A percentile compares a stretch with the other conserved stretches of the same genome.
phyloP scores from a whole-genome alignment of 1,140 invertebrate species.

The Scaptodrosophila lebanonensis region DNA sequence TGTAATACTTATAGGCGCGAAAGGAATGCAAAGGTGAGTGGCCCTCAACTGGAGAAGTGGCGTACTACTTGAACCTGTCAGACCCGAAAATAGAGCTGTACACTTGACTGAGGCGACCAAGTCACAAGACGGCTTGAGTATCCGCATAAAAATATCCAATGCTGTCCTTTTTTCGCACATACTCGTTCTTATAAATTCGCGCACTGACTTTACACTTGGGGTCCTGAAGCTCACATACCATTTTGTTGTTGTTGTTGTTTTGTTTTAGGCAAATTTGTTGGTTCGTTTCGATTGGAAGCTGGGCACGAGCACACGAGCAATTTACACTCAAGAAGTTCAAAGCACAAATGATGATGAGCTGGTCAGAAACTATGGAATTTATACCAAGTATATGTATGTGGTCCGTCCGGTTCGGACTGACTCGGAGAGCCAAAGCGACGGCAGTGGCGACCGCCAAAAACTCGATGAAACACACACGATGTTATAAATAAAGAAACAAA shows the following conservation, averaged over 20 bases:
- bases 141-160: slow-evolving; percentile 1
- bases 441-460: slow-evolving; percentile 62
- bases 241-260: slow-evolving; percentile 30
- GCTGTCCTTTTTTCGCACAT: background rate
- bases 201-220: too few relatives aligned
- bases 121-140: background rate
- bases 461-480: slow-evolving; percentile 62
- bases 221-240: slow-evolving; percentile 64
- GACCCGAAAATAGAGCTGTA: slow-evolving; percentile 26
- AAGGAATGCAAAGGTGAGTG: slow-evolving; percentile 24
- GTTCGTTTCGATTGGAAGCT: too few relatives aligned
- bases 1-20: too few relatives aligned
- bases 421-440: slow-evolving; percentile 33
- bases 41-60: background rate
- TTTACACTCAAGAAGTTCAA: slow-evolving; percentile 76
- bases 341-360: slow-evolving; percentile 77
- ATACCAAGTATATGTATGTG: slow-evolving; percentile 75
- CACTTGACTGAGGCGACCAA: slow-evolving; percentile 14
- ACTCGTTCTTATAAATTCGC: slow-evolving; percentile 31
- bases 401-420: slow-evolving; percentile 45
- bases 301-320: slow-evolving; percentile 64
- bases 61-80: slow-evolving; percentile 44
- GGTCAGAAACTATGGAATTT: slow-evolving; percentile 68
- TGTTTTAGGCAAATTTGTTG: slow-evolving; percentile 53
- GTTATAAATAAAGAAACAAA: slow-evolving; percentile 57